Evolutionary conservation across 1,140 invertebrate genomes (phyloP), one percentile per base, ranked within the genome.

Genomic region (Drepana arcuata): DNA sequence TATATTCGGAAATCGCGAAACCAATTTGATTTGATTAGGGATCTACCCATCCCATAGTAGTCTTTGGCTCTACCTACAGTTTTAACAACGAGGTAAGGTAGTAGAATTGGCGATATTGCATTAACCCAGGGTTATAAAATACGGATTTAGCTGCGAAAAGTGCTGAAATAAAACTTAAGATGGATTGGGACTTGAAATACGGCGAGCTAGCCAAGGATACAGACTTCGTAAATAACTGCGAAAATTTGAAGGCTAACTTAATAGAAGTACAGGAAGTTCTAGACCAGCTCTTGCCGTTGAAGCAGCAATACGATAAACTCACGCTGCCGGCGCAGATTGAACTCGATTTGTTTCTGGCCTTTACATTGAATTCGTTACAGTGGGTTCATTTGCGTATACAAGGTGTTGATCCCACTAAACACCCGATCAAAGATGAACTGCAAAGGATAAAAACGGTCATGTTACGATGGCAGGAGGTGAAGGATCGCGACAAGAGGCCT

Each of bases 351-450:
- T 88, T 88, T 47, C 54, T 87, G 7, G 71, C 79, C 0, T 89
- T 86, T 46, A 68, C 84, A 2, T 54, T 88, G 11, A 89, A 88
- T 65, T 86, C 87, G 0, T 56, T 89, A 9, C 85, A 85, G 48
- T 90, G 87, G 87, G 75, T 88, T 33, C 82, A 88, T 51, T 46
- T 89, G 29, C 69, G 85, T 33, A 75, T 86, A 18, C 63, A 85
- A 49, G 88, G 88, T 3, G 49, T 84, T 34, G 86, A 89, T 67
- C 84, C 86, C 0, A 83, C 68, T 23, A 67, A 69, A 34, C 84
- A 86, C 64, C 84, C 83, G 1, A 81, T 88, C 6, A 87, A 85
- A 64, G 62, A 84, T 41, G 87, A 90, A 52, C 53, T 89, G 0
- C 61, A 83, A 18, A 64, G 88, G 37, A 80, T 89, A 11, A 84